These are phyloP conservation scores for Diabrotica virgifera DNA, from an alignment of 1,140 invertebrate species.

Conservation along the genomic window DNA sequence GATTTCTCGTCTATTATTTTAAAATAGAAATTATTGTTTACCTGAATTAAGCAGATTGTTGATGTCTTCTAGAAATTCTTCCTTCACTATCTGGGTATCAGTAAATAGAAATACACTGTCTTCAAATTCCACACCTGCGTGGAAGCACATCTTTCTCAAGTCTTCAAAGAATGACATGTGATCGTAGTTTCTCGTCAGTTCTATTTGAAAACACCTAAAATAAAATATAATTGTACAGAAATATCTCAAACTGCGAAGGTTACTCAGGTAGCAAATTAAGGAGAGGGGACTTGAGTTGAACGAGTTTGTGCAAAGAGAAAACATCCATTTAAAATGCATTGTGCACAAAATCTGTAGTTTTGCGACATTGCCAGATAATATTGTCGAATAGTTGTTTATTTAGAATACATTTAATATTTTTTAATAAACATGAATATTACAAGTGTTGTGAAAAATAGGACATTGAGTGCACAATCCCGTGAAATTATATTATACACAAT, in stretches of 20 bases:
- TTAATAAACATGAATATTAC: too few relatives aligned
- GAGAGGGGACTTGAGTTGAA: too few relatives aligned
- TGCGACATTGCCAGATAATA: too few relatives aligned
- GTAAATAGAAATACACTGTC: constrained; percentile 85
- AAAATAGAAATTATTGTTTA: constrained; percentile 49
- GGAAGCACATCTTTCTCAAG: constrained; percentile 60
- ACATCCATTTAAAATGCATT: too few relatives aligned
- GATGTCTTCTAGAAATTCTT: constrained; percentile 90
- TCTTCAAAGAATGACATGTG: constrained; percentile 66
- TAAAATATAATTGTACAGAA: constrained; percentile 10
- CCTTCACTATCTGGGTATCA: constrained; percentile 87
- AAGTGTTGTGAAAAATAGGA: too few relatives aligned
- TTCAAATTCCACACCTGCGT: constrained; percentile 68
- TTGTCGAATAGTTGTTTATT: too few relatives aligned
- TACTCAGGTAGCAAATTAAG: too few relatives aligned
- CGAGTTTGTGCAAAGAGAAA: too few relatives aligned
- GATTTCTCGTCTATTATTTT: not conserved
- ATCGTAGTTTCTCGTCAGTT: constrained; percentile 80
- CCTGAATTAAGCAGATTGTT: constrained; percentile 88
- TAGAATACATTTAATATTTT: too few relatives aligned
- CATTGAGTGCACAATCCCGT: too few relatives aligned
- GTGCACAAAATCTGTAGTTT: too few relatives aligned
- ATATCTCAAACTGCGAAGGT: not conserved
- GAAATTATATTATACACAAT: too few relatives aligned
- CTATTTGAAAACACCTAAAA: constrained; percentile 79